phyloP scores from a whole-genome alignment of 2,797 vertebrate genomes.

The Aselliscus stoliczkanus region DNA sequence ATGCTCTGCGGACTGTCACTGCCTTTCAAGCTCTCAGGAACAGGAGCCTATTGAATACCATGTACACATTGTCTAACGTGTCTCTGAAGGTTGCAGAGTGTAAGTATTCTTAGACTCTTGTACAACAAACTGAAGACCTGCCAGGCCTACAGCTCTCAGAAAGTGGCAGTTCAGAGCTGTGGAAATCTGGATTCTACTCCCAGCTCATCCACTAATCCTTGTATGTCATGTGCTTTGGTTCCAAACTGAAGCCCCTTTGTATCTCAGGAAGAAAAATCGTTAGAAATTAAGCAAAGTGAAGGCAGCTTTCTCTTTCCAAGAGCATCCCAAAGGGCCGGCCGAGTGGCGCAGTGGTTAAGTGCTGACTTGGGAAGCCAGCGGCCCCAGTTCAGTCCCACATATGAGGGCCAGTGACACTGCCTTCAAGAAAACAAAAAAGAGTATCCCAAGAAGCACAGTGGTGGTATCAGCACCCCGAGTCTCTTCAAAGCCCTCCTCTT shows the following conservation, averaged over 20 bases:
- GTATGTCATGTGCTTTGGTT: not conserved
- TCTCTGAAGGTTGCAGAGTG: not conserved
- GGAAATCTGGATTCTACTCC: not conserved
- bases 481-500: not conserved
- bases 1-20: not conserved
- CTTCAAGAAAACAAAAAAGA: no score
- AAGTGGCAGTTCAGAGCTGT: not conserved
- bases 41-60: not conserved
- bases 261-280: not conserved
- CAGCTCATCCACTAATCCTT: slow-evolving; percentile 14
- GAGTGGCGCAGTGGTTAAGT: no score
- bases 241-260: slow-evolving; percentile 24
- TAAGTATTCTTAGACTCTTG: not conserved
- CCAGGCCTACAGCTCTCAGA: not conserved
- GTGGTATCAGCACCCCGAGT: not conserved
- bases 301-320: not conserved
- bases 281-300: slow-evolving; percentile 19
- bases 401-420: no score
- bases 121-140: not conserved
- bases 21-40: not conserved
- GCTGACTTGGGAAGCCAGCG: no score
- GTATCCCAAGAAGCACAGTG: not conserved
- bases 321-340: not conserved
- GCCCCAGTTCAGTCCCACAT: no score
- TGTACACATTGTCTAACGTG: not conserved